Evolutionary conservation across 1,140 invertebrate genomes (phyloP).

Genomic region (Phortica variegata): DNA sequence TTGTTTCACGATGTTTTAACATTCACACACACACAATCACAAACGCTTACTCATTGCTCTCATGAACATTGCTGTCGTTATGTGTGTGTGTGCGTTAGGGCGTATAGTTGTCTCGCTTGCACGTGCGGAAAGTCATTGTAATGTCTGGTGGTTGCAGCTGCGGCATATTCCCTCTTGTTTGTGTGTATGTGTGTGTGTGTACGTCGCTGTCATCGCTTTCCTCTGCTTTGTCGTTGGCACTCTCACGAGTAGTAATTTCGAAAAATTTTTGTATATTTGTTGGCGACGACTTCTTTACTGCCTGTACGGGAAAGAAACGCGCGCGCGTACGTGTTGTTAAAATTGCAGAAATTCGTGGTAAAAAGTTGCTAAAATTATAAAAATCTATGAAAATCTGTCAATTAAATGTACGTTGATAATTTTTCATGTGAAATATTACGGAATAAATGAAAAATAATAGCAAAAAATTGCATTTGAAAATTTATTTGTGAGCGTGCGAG

Average conservation of each 20-base stretch:
- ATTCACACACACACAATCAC: constrained; percentile 14
- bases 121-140: too few species aligned
- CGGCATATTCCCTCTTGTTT: constrained; percentile 19
- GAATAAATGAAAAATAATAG: constrained; percentile 29
- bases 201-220: too few species aligned
- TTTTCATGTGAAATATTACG: constrained; percentile 15
- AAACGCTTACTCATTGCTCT: constrained; percentile 8
- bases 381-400: constrained; percentile 34
- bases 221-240: constrained; percentile 16
- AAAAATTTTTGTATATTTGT: constrained; percentile 56
- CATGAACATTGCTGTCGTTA: constrained; percentile 19
- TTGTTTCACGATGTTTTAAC: constrained; percentile 25
- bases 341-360: constrained; percentile 55
- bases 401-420: constrained; percentile 18
- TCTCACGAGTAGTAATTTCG: constrained; percentile 53
- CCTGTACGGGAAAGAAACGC: constrained; percentile 36
- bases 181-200: constrained; percentile 30
- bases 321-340: constrained; percentile 54
- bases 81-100: constrained; percentile 23
- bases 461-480: constrained; percentile 43
- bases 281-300: constrained; percentile 46
- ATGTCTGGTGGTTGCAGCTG: too few species aligned
- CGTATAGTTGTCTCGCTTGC: too few species aligned
- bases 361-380: constrained; percentile 42
- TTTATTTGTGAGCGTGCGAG: too few species aligned